These are phyloP conservation scores for Mormyrops attenuatus DNA, from an alignment of 2,797 vertebrate species.

Conservation along the genomic window DNA sequence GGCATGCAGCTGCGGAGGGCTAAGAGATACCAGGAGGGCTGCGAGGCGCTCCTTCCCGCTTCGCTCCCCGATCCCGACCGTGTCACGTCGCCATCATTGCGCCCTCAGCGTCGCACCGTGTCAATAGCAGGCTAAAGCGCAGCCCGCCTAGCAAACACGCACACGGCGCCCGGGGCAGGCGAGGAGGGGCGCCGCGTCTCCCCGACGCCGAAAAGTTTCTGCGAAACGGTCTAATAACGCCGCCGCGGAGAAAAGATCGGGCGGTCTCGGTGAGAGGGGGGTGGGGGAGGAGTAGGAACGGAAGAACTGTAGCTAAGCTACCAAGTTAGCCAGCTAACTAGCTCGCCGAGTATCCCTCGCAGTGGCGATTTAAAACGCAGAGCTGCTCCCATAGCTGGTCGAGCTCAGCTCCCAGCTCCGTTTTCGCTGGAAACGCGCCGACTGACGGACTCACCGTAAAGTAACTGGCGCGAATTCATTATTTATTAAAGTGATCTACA, in stretches of 20 bases:
- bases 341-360: conserved; percentile 32
- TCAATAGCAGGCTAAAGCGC: conserved; percentile 40
- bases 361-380: conserved; percentile 55
- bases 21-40: background rate
- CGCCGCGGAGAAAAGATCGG: background rate
- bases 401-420: background rate
- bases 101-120: conserved; percentile 58
- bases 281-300: background rate
- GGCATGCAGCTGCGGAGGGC: background rate
- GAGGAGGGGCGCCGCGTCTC: conserved; percentile 12
- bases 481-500: conserved; percentile 54
- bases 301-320: conserved; percentile 14
- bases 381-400: conserved; percentile 3
- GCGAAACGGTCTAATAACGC: background rate
- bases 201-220: conserved; percentile 14
- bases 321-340: conserved; percentile 15
- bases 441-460: background rate
- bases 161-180: conserved; percentile 8
- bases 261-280: background rate
- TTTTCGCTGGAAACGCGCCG: background rate
- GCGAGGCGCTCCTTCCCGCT: conserved; percentile 64
- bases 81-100: conserved; percentile 90
- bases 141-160: conserved; percentile 23
- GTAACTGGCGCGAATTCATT: conserved; percentile 27
- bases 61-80: conserved; percentile 60